Evolutionary conservation across 2,888 invertebrate species (phyloP), one percentile per base, ranked within the genome.

Genomic region (Cepaea hortensis): DNA sequence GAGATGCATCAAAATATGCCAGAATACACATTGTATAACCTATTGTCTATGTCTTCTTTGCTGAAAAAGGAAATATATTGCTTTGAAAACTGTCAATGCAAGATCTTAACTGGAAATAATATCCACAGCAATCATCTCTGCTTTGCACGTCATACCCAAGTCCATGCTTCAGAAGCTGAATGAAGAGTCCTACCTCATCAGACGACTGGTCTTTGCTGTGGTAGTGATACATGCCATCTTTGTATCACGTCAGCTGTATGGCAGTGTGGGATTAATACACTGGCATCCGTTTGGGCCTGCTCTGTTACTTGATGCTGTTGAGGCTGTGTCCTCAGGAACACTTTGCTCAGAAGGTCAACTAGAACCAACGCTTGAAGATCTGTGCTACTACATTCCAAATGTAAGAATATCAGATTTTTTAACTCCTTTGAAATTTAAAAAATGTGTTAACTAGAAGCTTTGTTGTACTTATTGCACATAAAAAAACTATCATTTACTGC

Each of bases 161-260:
- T 90, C 89, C 4, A 84, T 90, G 3, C 90, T 92, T 91, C 91
- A 91, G 7, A 88, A 86, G 20, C 90, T 92, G 23, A 84, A 88
- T 3, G 87, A 89, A 7, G 90, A 91, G 68, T 88, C 89, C n/a
- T 90, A 90, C 82, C 86, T 87, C 48, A 89, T 90, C 75, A 90
- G 90, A 65, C 89, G 89, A 35, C 89, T 92, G 6, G 89, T 91
- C 7, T 94, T 91, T 88, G 92, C 91, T 68, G 88, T 93, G 62
- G 91, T 91, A 50, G 90, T 94, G 35, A 91, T 93, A 46, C 93
- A 93, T 83, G 92, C 93, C 2, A 89, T 93, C 79, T 90, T 94
- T 23, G 88, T 88, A 46, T 91, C 93, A 6, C 88, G 93, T 1
- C 93, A 94, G 89, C 89, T 93, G 89, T 93, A 93, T 88, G 94